Conservation (phyloP, 1,140 invertebrate species). For the Aradophagus sp. region DNA sequence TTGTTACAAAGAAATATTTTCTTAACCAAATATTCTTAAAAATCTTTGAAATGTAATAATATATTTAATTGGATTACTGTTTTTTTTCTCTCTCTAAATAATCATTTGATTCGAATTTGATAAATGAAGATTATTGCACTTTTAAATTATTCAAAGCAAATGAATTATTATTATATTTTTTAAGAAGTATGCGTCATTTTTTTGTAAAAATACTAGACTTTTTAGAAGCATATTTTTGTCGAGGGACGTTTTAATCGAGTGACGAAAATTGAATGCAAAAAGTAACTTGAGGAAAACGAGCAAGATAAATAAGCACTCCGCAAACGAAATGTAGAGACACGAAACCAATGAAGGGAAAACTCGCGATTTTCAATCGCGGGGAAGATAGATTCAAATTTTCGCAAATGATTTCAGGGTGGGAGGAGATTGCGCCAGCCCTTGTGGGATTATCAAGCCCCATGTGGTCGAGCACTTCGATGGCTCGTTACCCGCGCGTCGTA, state of each 20-base stretch:
- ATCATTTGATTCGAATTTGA: too few species aligned
- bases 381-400: conserved; percentile 68
- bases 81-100: too few species aligned
- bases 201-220: too few species aligned
- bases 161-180: too few species aligned
- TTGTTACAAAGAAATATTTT: too few species aligned
- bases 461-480: conserved; percentile 70
- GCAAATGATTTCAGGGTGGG: conserved; percentile 63
- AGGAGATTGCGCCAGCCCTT: conserved; percentile 52
- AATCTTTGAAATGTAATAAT: too few species aligned
- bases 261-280: conserved; percentile 5
- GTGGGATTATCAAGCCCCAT: conserved; percentile 72
- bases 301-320: conserved; percentile 24
- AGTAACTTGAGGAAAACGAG: conserved; percentile 16
- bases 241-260: conserved; percentile 1
- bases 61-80: too few species aligned
- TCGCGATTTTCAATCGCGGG: conserved; percentile 33
- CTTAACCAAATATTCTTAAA: too few species aligned
- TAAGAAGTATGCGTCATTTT: too few species aligned
- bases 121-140: too few species aligned
- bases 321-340: conserved; percentile 25
- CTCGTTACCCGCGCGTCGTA: conserved; percentile 69
- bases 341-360: conserved; percentile 29
- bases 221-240: too few species aligned
- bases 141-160: too few species aligned